Evolutionary conservation across 2,113 vertebrate genomes (phyloP), one percentile per base, ranked within the genome.

Genomic region (Cinclus mexicanus): DNA sequence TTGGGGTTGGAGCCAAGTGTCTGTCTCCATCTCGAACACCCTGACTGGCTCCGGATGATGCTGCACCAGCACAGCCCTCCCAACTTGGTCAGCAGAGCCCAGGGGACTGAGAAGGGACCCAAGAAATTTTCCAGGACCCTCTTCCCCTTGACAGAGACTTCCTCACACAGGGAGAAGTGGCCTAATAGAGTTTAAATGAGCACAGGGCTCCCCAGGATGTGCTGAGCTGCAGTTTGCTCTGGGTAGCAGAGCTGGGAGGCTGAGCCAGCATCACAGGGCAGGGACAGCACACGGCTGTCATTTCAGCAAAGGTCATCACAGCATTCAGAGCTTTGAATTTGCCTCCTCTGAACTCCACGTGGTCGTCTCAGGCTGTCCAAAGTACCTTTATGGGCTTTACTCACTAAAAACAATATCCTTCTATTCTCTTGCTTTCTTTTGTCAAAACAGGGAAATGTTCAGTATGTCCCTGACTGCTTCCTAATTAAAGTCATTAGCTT

Each of bases 231-330:
- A 37, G 44, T 85, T 93, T 65, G 50, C 65, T 57, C 57, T 83
- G 75, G 57, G 67, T 25, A 26, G 76, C 70, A 69, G 63, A 72
- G 55, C 76, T 74, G 68, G 55, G 59, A 83, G 63, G 67, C 59
- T 74, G 63, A 77, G 85, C 71, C 83, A 80, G 63, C 8, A 5
- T 53, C 1, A 2, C 53, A 35, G 0, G 0, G 67, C 0, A 0
- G 41, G 33, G 70, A 31, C 0, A 6, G 42, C 55, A 6, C 50
- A 52, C 69, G 35, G 23, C 41, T 87, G 41, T 78, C 33, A 8
- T 64, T 63, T 61, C 89, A 52, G 92, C 71, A 82, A 65, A 96
- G 79, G n/a, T 90, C 6, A 0, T 64, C 44, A 29, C 0, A 0
- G 31, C 19, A 67, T 71, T 85, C 39, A 56, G 64, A 53, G 72